phyloP scores from a whole-genome alignment of 2,888 invertebrate species.

The Metallyticus violacea region DNA sequence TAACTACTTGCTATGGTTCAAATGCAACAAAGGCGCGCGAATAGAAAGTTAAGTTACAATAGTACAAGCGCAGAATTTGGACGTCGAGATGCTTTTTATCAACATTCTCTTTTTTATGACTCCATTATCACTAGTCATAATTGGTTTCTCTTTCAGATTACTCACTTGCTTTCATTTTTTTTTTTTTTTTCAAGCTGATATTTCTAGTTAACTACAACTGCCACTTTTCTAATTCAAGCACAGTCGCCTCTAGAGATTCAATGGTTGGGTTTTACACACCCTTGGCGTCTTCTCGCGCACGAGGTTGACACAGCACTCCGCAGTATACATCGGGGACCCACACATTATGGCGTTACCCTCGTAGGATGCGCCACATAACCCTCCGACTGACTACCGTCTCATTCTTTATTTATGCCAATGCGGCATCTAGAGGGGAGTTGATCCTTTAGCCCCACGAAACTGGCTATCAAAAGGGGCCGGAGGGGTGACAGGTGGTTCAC shows the following conservation, averaged over 20 bases:
- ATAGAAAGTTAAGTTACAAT: too few relatives aligned
- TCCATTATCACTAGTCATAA: too few relatives aligned
- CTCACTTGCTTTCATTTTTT: too few relatives aligned
- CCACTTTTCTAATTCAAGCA: not conserved
- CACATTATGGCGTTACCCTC: not conserved
- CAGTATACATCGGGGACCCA: not conserved
- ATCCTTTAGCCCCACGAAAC: not conserved
- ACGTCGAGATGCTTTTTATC: too few relatives aligned
- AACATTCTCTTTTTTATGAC: too few relatives aligned
- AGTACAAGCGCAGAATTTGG: too few relatives aligned
- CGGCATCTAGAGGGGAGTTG: not conserved
- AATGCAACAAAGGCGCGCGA: too few relatives aligned
- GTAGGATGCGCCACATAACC: not conserved
- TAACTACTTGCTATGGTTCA: too few relatives aligned
- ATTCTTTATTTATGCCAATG: conserved; percentile 28
- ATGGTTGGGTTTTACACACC: not conserved
- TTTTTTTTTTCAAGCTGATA: too few relatives aligned
- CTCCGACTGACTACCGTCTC: not conserved
- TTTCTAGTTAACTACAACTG: too few relatives aligned
- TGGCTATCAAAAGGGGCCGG: not conserved
- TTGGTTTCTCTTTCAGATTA: too few relatives aligned
- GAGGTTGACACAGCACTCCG: not conserved
- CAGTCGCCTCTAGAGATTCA: not conserved
- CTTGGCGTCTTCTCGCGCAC: not conserved
- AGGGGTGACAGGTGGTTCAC: not conserved